phyloP scores from a whole-genome alignment of 1,140 invertebrate species.

The Brachionus koreanus region DNA sequence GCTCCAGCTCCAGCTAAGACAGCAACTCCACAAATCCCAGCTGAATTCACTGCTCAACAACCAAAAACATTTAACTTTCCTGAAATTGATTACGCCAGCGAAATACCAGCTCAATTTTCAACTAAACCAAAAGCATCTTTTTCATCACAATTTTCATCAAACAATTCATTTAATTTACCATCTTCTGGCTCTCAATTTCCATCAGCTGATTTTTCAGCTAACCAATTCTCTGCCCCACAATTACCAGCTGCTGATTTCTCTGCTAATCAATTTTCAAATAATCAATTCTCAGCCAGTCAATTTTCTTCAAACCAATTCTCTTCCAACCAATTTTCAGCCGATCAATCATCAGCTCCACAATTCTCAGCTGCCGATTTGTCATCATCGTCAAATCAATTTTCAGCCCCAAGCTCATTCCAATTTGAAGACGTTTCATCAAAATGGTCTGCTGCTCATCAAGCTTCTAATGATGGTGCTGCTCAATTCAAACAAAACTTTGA shows the following conservation, averaged over 20 bases:
- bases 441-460: neutral
- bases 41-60: neutral
- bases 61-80: neutral
- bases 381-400: neutral
- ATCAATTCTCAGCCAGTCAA: neutral
- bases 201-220: neutral
- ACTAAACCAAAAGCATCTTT: neutral
- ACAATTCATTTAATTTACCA: neutral
- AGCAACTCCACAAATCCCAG: neutral
- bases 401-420: slow-evolving; percentile 7
- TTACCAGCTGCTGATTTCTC: neutral
- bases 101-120: neutral
- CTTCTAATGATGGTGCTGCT: neutral
- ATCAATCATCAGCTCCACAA: neutral
- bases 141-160: neutral
- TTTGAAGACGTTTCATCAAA: neutral
- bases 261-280: neutral
- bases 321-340: neutral
- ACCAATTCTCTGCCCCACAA: neutral
- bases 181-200: neutral
- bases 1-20: neutral
- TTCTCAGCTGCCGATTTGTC: neutral
- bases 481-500: neutral
- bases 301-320: too few relatives aligned
- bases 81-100: neutral